A percentile compares a stretch with the other conserved stretches of the same genome.
Conservation (phyloP, 1,140 invertebrate genomes). For the Melipona quadrifasciata region DNA sequence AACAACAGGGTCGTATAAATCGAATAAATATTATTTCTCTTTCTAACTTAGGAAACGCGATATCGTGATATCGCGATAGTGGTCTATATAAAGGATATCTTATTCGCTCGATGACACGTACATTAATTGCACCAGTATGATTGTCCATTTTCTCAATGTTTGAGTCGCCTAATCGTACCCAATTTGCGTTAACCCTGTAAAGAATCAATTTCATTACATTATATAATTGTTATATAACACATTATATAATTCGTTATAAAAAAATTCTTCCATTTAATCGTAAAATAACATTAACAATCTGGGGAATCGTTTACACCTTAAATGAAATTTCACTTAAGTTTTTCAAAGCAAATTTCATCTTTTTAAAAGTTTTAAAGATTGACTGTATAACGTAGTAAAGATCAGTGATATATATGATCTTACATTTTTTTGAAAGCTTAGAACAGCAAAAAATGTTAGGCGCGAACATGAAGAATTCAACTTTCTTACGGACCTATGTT, state of each 20-base stretch:
- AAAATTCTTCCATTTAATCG: too few relatives aligned
- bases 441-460: too few relatives aligned
- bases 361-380: too few relatives aligned
- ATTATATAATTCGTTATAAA: not conserved
- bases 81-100: constrained; percentile 81
- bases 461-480: too few relatives aligned
- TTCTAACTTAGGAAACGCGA: constrained; percentile 82
- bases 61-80: constrained; percentile 82
- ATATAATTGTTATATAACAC: not conserved
- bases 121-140: constrained; percentile 76
- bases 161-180: constrained; percentile 82
- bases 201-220: not conserved
- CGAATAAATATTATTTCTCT: constrained; percentile 77
- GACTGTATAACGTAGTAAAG: too few relatives aligned
- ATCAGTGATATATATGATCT: too few relatives aligned
- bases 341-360: too few relatives aligned
- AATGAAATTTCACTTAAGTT: too few relatives aligned
- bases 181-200: constrained; percentile 60
- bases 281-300: too few relatives aligned
- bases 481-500: too few relatives aligned
- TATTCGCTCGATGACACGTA: constrained; percentile 76
- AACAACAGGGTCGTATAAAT: constrained; percentile 81
- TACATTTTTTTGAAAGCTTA: too few relatives aligned
- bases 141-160: constrained; percentile 79
- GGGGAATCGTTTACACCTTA: too few relatives aligned